Conservation (phyloP, 2,797 vertebrate genomes). For the Myotis pilosus region DNA sequence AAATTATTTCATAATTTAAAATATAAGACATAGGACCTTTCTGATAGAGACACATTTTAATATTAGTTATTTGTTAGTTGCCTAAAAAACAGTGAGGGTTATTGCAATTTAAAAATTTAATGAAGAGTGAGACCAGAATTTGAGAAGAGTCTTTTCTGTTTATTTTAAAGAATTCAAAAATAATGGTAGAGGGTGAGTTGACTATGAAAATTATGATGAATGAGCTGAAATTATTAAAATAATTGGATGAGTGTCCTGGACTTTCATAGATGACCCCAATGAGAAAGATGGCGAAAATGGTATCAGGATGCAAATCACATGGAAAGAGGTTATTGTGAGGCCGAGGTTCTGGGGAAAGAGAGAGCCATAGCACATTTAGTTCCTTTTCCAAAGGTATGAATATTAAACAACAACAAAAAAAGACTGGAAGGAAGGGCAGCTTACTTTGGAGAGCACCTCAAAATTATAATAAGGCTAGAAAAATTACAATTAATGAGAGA, state of each 20-base stretch:
- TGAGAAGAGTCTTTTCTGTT: background rate
- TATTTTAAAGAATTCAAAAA: background rate
- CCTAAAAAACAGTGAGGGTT: background rate
- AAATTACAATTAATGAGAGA: background rate
- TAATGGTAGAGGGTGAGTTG: background rate
- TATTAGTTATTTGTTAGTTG: background rate
- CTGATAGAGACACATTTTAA: background rate
- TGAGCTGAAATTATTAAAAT: background rate
- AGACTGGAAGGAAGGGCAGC: background rate
- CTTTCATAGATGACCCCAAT: background rate
- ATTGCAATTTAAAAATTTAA: background rate
- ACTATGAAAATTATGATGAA: background rate
- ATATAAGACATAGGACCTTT: background rate
- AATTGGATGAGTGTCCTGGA: background rate
- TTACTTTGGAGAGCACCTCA: background rate
- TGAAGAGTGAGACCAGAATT: background rate
- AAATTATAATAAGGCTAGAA: background rate
- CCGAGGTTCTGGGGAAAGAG: background rate
- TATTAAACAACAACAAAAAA: background rate
- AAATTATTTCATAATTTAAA: background rate
- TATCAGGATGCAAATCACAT: background rate
- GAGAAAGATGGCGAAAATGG: background rate
- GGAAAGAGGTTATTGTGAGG: accelerated
- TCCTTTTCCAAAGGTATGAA: background rate
- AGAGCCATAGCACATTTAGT: background rate